Percentiles rank a stretch among this genome's conserved stretches.
These are phyloP conservation scores for Garra rufa DNA, from an alignment of 2,113 vertebrate genomes.

Conservation along the genomic window DNA sequence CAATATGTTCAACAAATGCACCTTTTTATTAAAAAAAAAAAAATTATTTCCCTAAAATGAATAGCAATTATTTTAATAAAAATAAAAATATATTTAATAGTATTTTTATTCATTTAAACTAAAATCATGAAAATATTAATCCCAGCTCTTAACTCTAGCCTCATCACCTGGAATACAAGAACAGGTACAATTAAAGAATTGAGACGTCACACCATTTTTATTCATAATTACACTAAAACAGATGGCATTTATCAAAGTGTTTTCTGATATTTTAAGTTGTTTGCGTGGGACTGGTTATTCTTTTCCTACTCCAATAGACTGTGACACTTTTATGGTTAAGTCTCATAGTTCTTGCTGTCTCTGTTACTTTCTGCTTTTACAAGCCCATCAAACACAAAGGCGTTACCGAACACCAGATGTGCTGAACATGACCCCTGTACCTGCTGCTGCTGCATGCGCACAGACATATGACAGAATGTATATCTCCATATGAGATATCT, in stretches of 20 bases:
- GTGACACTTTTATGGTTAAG: conserved; percentile 43
- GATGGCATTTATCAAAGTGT: neutral
- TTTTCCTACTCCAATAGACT: conserved; percentile 24
- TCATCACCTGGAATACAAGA: neutral
- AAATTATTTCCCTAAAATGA: too few relatives aligned
- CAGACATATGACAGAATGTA: neutral
- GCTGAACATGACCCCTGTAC: conserved; percentile 6
- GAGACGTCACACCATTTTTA: conserved; percentile 25
- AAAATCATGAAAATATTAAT: too few relatives aligned
- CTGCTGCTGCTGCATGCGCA: neutral
- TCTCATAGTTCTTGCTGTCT: conserved; percentile 32
- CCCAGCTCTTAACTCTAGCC: neutral
- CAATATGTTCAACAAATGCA: too few relatives aligned
- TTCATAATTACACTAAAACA: conserved; percentile 20
- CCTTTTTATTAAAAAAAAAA: too few relatives aligned
- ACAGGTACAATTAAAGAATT: neutral
- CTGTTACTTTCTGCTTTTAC: neutral
- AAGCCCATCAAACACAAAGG: conserved; percentile 1
- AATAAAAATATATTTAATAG: too few relatives aligned
- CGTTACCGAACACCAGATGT: conserved; percentile 39
- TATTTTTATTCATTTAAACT: too few relatives aligned
- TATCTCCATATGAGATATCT: neutral
- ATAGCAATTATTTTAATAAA: too few relatives aligned
- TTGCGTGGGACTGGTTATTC: neutral
- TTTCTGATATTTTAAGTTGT: conserved; percentile 12